phyloP scores from a whole-genome alignment of 2,113 vertebrate genomes.

The Etheostoma spectabile region DNA sequence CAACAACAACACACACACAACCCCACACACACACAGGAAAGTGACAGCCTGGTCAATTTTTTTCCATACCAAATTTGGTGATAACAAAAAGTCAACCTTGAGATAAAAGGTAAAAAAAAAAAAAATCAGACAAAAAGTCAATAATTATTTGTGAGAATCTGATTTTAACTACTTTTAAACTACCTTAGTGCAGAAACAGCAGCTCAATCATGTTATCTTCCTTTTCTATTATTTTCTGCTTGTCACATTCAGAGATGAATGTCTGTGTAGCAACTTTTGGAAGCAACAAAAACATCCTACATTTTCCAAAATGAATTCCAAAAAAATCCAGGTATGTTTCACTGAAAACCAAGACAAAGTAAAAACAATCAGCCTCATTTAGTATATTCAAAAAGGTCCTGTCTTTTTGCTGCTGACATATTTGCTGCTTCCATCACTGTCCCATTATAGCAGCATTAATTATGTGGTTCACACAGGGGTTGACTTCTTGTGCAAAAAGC shows the following conservation, averaged over 20 bases:
- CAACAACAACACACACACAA: background rate
- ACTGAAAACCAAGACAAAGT: background rate
- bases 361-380: background rate
- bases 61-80: background rate
- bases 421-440: constrained; percentile 31
- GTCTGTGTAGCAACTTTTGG: background rate
- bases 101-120: background rate
- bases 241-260: background rate
- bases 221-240: background rate
- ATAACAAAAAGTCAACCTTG: no score
- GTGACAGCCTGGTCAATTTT: background rate
- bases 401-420: constrained; percentile 22
- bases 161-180: background rate
- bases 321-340: background rate
- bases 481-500: constrained; percentile 50
- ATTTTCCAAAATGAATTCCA: background rate
- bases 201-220: background rate
- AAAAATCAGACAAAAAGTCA: no score
- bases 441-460: constrained; percentile 15
- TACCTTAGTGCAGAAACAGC: background rate
- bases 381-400: background rate
- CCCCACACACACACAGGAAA: background rate
- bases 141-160: background rate
- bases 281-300: background rate
- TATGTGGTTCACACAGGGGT: constrained; percentile 34